Evolutionary conservation across 2,113 vertebrate species (phyloP).

Genomic region (Phalacrocorax pelagicus): DNA sequence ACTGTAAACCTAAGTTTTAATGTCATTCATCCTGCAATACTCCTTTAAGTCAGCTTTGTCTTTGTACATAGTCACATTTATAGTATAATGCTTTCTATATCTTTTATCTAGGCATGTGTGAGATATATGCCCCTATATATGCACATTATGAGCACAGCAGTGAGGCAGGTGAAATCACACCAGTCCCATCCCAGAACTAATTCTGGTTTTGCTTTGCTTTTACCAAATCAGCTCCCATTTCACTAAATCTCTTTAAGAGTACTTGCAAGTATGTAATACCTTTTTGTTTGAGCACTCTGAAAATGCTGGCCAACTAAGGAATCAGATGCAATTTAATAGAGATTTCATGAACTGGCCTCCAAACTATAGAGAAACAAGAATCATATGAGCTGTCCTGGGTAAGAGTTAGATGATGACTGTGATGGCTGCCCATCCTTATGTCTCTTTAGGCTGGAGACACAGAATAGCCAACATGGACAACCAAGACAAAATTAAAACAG

Average conservation of each 20-base stretch:
- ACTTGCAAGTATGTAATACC: background rate
- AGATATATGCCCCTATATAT: background rate
- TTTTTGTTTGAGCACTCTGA: background rate
- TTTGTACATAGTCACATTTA: background rate
- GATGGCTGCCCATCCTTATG: background rate
- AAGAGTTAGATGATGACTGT: background rate
- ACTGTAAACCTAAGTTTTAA: background rate
- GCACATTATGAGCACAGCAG: background rate
- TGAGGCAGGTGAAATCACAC: background rate
- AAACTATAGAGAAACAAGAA: background rate
- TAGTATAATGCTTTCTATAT: background rate
- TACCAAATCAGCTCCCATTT: accelerated
- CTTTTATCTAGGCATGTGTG: background rate
- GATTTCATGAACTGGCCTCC: background rate
- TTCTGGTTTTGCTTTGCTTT: background rate
- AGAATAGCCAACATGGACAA: background rate
- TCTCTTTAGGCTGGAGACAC: background rate
- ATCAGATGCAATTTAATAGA: background rate
- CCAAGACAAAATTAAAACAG: background rate
- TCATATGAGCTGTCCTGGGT: background rate
- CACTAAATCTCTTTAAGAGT: background rate
- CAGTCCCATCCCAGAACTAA: background rate
- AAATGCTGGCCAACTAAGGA: background rate
- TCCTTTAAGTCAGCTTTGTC: background rate
- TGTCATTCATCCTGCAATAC: background rate